Evolutionary conservation across 2,888 invertebrate genomes (phyloP).

Genomic region (Pristionchus arcanus): DNA sequence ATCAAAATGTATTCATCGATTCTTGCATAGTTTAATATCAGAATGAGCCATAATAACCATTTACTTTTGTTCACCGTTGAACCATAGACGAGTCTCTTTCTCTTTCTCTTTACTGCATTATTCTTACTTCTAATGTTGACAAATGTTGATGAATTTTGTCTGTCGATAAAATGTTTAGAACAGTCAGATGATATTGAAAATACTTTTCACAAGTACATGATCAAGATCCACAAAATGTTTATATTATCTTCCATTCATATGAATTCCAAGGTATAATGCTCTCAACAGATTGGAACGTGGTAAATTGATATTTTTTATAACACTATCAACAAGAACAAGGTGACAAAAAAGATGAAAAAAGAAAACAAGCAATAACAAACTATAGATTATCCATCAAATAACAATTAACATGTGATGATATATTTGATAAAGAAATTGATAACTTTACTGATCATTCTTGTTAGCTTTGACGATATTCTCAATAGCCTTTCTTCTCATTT

Average conservation of each 20-base stretch:
- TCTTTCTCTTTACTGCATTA: conserved; percentile 33
- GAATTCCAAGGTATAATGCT: background rate
- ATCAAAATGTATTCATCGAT: conserved; percentile 37
- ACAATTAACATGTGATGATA: background rate
- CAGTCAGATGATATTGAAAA: too few species aligned
- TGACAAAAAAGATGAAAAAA: background rate
- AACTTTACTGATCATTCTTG: conserved; percentile 54
- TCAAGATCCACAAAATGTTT: too few species aligned
- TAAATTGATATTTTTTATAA: background rate
- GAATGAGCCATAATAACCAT: conserved; percentile 32
- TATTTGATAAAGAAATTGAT: too few species aligned
- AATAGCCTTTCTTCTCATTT: conserved; percentile 68
- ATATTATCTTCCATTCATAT: background rate
- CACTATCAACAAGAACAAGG: background rate
- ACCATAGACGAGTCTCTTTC: conserved; percentile 34
- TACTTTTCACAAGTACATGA: background rate
- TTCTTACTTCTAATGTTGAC: conserved; percentile 20
- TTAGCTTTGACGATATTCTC: conserved; percentile 65
- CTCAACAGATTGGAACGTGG: background rate
- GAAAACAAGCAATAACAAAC: background rate
- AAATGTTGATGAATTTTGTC: conserved; percentile 27
- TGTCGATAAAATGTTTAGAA: conserved; percentile 34
- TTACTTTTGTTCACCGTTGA: conserved; percentile 19
- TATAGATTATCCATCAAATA: background rate
- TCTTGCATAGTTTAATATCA: conserved; percentile 41